Evolutionary conservation across 2,888 invertebrate genomes (phyloP).

Genomic region (Serrognathus titanus): DNA sequence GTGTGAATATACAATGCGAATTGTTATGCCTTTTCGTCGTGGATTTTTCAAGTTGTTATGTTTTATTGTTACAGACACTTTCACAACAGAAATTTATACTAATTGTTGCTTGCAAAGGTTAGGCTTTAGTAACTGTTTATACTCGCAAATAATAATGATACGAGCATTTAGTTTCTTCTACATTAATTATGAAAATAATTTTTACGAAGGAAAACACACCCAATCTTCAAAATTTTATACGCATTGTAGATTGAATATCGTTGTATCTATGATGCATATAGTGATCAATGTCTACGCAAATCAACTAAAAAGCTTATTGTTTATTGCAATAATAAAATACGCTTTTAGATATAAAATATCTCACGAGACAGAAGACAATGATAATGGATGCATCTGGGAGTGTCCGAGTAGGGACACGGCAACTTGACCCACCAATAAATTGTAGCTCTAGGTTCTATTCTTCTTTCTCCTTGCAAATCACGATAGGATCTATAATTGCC

Average conservation of each 20-base stretch:
- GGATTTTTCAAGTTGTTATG: not conserved
- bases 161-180: too few relatives aligned
- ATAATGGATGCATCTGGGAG: slow-evolving; percentile 19
- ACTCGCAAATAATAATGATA: too few relatives aligned
- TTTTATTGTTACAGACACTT: not conserved
- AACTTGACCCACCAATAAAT: slow-evolving; percentile 23
- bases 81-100: slow-evolving; percentile 1
- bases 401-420: slow-evolving; percentile 19
- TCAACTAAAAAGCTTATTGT: not conserved
- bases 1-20: not conserved
- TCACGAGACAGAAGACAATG: slow-evolving; percentile 3
- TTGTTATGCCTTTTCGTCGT: not conserved
- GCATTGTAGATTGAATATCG: too few relatives aligned
- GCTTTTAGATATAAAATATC: not conserved
- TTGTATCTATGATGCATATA: too few relatives aligned
- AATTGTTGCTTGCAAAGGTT: not conserved
- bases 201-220: too few relatives aligned
- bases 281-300: not conserved
- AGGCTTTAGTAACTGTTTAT: too few relatives aligned
- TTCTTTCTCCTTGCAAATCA: slow-evolving; percentile 28
- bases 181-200: too few relatives aligned
- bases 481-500: slow-evolving; percentile 39
- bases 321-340: slow-evolving; percentile 1
- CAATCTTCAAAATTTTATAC: too few relatives aligned
- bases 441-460: slow-evolving; percentile 21